Evolutionary conservation across 2,113 vertebrate species (phyloP), one percentile per base, ranked within the genome.

Genomic region (Megaleporinus macrocephalus): DNA sequence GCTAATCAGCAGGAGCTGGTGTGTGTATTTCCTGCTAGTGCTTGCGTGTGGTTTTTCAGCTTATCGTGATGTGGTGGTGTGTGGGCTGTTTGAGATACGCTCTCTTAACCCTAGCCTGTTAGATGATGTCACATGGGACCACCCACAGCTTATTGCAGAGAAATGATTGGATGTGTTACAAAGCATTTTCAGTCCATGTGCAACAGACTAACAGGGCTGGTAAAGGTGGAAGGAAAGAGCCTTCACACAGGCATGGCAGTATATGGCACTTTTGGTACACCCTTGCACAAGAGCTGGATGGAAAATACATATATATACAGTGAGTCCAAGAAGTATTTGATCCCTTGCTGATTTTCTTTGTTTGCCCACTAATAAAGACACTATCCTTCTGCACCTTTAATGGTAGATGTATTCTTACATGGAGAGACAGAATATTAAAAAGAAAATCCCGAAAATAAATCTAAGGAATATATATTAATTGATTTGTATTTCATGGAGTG

Each of bases 1-100:
- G 71, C 65, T 76, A 57, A 80, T 70, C 83, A 70, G 83, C 76
- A 85, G 55, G 69, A 47, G 61, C 12, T 51, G 63, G 55, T 81
- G 33, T 44, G 57, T n/a, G 27, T 76, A 12, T 59, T 76, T 80
- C 27, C 59, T 51, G 29, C 49, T 68, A 77, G 41, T 22, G 59
- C 7, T 9, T 68, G n/a, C 78, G 47, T 62, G n/a, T 2, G 15
- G 75, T 41, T 70, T 72, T 77, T 29, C 26, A 49, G 4, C 47
- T 53, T 24, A 27, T 41, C 6, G 15, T 44, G 47, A 27, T 68
- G 59, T 69, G 65, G 22, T 29, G 49, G 14, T 10, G 26, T 51
- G 61, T 51, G 14, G 27, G 59, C 41, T 84, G 29, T 27, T 16
- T 79, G 62, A 81, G 27, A 33, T 26, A n/a, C 55, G 57, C 20